Evolutionary conservation across 2,797 vertebrate species (phyloP), one percentile per base, ranked within the genome.

Genomic region (Sebastes iracundus): DNA sequence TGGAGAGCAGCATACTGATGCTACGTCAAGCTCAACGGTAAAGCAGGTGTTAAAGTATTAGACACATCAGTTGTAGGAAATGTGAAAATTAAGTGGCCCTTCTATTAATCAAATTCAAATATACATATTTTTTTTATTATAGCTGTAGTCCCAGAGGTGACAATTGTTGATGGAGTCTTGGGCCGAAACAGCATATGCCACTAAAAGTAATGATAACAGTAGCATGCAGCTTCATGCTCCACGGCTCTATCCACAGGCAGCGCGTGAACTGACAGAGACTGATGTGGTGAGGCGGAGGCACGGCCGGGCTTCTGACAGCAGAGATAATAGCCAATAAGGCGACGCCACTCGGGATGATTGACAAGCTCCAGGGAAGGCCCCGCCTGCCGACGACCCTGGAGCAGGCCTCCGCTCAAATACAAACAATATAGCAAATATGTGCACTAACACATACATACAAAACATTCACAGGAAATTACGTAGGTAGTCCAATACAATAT

Each of bases 261-360:
- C 35, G n/a, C 61, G 86, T 66, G 80, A 84, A 73, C 89, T 93
- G 92, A 94, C 93, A 93, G 84, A 93, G 92, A 93, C 85, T 53
- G 90, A 95, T 93, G 90, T 82, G 86, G 72, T 35, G 81, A 88
- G 87, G 78, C 87, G 87, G 89, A 90, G 84, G 87, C 85, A 52
- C n/a, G 61, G 88, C 84, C 63, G 35, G 71, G 67, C 76, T 72
- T 82, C 92, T 95, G 95, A 96, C 94, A 94, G 96, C 90, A 96
- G 92, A 97, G 97, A 97, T 98, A 98, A 98, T 98, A 96, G 97
- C 96, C 96, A 97, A 97, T 97, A 97, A 98, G 96, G 95, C 92
- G 79, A 92, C 90, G 95, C 96, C 96, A 95, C 95, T 97, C 95
- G 83, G 77, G 95, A 95, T 95, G 97, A 97, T 95, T 97, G 97